A percentile compares a stretch with the other conserved stretches of the same genome.
Evolutionary conservation across 1,140 invertebrate genomes (phyloP).

Genomic region (Brachionus paranguensis): DNA sequence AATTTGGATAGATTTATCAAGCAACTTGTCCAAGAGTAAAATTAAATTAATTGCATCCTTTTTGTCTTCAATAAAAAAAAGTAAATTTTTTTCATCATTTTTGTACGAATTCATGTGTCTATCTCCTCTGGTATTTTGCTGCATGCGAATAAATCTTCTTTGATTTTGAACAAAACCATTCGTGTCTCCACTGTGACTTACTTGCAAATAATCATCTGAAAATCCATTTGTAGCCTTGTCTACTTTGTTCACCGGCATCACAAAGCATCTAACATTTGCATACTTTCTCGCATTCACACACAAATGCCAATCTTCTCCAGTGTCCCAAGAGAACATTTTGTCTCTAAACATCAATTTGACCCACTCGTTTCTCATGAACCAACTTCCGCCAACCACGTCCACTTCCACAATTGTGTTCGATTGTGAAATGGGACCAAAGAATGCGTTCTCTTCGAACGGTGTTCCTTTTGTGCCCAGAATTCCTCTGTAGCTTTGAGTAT

Average conservation of each 20-base stretch:
- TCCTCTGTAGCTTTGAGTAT: not conserved
- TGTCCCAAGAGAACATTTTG: not conserved
- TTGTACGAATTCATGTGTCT: not conserved
- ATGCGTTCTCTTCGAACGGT: not conserved
- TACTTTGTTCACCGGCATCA: not conserved
- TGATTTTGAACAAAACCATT: not conserved
- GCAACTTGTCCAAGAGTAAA: not conserved
- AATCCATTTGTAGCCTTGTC: not conserved
- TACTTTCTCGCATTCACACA: not conserved
- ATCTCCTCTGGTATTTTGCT: not conserved
- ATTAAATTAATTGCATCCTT: not conserved
- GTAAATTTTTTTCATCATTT: not conserved
- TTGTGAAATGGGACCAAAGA: not conserved
- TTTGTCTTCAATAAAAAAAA: not conserved
- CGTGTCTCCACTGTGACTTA: not conserved
- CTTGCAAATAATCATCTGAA: not conserved
- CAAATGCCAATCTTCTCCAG: not conserved
- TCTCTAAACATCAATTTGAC: not conserved
- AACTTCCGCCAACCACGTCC: slow-evolving; percentile 5
- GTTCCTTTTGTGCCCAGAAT: not conserved
- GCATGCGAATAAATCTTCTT: not conserved
- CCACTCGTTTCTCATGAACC: slow-evolving; percentile 3
- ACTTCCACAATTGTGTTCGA: not conserved
- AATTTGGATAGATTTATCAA: not conserved
- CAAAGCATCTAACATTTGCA: not conserved